Conservation (phyloP, 2,797 vertebrate species). For the Chloroceryle amazona region DNA sequence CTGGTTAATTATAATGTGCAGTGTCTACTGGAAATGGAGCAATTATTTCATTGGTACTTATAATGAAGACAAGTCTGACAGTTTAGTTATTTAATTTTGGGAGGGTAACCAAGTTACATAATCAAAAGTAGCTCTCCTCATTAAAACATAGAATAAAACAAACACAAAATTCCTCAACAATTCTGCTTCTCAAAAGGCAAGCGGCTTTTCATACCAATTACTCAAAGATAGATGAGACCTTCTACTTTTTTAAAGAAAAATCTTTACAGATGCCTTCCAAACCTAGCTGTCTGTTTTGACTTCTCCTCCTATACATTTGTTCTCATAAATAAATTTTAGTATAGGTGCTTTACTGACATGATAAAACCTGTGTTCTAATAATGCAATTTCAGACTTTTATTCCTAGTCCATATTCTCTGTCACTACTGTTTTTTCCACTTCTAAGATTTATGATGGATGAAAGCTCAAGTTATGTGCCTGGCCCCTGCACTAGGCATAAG, state of each 20-base stretch:
- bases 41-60: constrained; percentile 50
- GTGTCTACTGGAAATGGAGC: constrained; percentile 52
- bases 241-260: background rate
- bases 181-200: background rate
- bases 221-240: background rate
- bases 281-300: background rate
- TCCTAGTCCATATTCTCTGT: background rate
- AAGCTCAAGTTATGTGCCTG: background rate
- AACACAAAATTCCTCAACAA: background rate
- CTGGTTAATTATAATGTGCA: constrained; percentile 64
- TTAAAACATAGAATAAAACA: background rate
- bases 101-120: background rate
- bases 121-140: background rate
- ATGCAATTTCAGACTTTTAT: background rate
- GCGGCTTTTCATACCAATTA: background rate
- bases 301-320: background rate
- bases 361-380: background rate
- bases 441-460: background rate
- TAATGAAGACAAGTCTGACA: background rate
- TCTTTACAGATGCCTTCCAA: background rate
- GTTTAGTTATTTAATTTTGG: background rate
- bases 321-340: background rate
- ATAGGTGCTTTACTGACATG: background rate
- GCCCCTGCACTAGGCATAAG: background rate
- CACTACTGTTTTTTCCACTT: background rate